Conservation (phyloP, 2,113 vertebrate genomes). For the Tricholaema leucomelas region DNA sequence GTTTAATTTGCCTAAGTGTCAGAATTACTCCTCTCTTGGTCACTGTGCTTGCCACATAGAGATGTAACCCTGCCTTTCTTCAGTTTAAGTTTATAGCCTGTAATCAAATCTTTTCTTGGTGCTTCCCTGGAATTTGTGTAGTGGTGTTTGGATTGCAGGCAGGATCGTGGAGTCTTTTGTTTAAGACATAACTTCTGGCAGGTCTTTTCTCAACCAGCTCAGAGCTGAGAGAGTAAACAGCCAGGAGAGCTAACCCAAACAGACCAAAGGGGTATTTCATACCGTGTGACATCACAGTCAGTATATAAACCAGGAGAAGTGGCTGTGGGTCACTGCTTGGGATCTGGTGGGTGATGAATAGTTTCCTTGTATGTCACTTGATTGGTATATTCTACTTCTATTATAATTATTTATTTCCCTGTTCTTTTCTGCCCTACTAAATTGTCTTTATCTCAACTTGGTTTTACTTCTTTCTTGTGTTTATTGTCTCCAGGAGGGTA, state of each 20-base stretch:
- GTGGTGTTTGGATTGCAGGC: not conserved
- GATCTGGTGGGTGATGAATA: no score
- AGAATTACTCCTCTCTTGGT: not conserved
- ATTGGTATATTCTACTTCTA: no score
- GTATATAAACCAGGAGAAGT: no score
- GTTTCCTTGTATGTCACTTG: no score
- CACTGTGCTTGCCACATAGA: fast-evolving
- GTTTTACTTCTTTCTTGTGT: no score
- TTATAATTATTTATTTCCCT: no score
- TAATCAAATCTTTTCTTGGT: not conserved
- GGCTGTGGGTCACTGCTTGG: no score
- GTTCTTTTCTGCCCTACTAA: no score
- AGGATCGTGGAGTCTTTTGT: not conserved
- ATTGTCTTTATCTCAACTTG: no score
- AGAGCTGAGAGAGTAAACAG: no score
- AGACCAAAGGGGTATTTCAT: not conserved
- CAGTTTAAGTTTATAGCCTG: not conserved
- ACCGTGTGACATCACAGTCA: no score
- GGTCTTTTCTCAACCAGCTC: not conserved
- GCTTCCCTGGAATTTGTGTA: not conserved
- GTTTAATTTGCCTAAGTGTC: not conserved
- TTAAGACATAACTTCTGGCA: not conserved
- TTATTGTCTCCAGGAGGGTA: no score
- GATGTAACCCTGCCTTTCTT: not conserved
- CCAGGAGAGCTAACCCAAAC: not conserved